Evolutionary conservation across 2,888 invertebrate species (phyloP).

Genomic region (Leucophora obtusa): DNA sequence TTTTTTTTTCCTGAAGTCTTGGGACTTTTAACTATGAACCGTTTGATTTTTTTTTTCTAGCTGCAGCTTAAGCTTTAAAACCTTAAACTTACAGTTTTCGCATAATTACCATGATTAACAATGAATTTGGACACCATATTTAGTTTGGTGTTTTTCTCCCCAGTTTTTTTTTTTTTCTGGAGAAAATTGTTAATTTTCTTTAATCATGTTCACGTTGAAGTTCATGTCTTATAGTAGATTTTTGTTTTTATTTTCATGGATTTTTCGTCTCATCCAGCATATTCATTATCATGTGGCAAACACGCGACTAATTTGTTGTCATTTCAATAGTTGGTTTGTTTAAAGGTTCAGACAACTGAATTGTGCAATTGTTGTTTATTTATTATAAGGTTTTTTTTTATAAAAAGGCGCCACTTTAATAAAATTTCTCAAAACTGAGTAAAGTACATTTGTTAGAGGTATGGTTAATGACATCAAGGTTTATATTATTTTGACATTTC

Average conservation of each 20-base stretch:
- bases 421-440: background rate
- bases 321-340: conserved; percentile 54
- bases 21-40: conserved; percentile 5
- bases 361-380: conserved; percentile 29
- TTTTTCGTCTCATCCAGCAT: conserved; percentile 32
- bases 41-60: conserved; percentile 9
- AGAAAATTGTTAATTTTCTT: conserved; percentile 58
- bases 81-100: conserved; percentile 65
- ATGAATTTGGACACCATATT: conserved; percentile 59
- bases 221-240: conserved; percentile 38
- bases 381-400: conserved; percentile 4
- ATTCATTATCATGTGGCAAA: conserved; percentile 63
- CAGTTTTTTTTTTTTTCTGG: conserved; percentile 5
- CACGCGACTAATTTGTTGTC: conserved; percentile 63
- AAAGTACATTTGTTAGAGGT: background rate
- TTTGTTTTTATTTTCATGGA: conserved; percentile 9
- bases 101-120: conserved; percentile 73
- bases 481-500: background rate
- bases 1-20: background rate
- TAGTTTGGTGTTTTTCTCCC: conserved; percentile 27
- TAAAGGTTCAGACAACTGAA: conserved; percentile 38
- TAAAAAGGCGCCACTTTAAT: background rate
- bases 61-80: conserved; percentile 14
- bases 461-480: conserved; percentile 1
- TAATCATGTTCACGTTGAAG: conserved; percentile 50